Conservation (phyloP, 2,888 invertebrate genomes). For the Hofmannophila pseudospretella region DNA sequence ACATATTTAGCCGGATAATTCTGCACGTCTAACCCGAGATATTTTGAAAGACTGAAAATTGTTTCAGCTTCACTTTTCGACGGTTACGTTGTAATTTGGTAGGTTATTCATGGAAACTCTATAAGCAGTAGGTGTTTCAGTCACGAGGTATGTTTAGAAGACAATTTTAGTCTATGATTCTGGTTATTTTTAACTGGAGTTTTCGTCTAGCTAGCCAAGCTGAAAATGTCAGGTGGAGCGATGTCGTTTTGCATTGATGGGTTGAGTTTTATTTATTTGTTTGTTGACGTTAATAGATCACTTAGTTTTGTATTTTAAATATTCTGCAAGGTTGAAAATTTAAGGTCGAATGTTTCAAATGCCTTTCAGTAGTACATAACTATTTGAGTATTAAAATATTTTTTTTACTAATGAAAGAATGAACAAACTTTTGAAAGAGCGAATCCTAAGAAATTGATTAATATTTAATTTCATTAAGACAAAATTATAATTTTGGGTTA, state of each 20-base stretch:
- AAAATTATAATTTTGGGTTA: too few species aligned
- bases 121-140: constrained; percentile 3
- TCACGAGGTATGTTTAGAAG: constrained; percentile 25
- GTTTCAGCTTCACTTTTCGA: too few species aligned
- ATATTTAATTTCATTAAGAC: too few species aligned
- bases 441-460: too few species aligned
- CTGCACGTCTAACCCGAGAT: constrained; percentile 15
- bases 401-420: too few species aligned
- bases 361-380: too few species aligned
- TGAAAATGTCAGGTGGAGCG: constrained; percentile 41
- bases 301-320: too few species aligned
- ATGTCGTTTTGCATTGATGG: constrained; percentile 10
- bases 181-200: constrained; percentile 42
- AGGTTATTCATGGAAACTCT: constrained; percentile 10
- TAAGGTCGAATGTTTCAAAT: too few species aligned
- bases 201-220: constrained; percentile 40
- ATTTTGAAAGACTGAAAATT: constrained; percentile 12
- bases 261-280: constrained; percentile 4
- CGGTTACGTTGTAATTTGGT: constrained; percentile 11
- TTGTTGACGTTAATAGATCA: constrained; percentile 4
- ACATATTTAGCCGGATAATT: constrained; percentile 15
- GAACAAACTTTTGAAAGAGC: too few species aligned
- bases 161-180: constrained; percentile 36
- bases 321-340: too few species aligned
- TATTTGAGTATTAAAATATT: too few species aligned